Percentiles rank a stretch among this genome's conserved stretches.
Evolutionary conservation across 2,797 vertebrate species (phyloP).

Genomic region (Ceryle rudis): DNA sequence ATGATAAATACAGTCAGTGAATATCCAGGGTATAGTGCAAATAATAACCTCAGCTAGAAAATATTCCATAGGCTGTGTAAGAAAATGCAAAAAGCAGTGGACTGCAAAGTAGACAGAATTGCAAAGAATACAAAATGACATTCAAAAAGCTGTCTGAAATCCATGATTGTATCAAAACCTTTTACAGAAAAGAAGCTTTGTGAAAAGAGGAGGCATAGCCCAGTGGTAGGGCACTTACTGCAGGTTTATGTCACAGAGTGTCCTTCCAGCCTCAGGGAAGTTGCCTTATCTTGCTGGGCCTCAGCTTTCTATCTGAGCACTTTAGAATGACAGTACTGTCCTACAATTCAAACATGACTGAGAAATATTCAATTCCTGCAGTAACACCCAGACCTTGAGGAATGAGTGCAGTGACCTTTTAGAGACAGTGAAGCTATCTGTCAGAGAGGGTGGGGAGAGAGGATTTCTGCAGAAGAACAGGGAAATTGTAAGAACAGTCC

Average conservation of each 20-base stretch:
- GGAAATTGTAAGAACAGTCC: not conserved
- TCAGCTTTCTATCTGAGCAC: not conserved
- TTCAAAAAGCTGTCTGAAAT: slow-evolving; percentile 26
- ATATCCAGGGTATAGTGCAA: not conserved
- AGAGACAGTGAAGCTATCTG: not conserved
- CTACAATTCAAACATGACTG: slow-evolving; percentile 23
- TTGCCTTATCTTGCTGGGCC: not conserved
- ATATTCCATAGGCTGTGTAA: not conserved
- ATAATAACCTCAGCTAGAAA: slow-evolving; percentile 6
- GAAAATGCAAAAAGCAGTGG: not conserved
- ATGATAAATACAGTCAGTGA: slow-evolving; percentile 3
- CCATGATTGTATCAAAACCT: slow-evolving; percentile 16
- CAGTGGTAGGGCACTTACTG: not conserved
- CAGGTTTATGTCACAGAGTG: slow-evolving; percentile 6
- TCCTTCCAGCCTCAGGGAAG: not conserved
- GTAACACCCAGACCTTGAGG: slow-evolving; percentile 33
- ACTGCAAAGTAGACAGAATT: slow-evolving; percentile 17
- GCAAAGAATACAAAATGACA: not conserved
- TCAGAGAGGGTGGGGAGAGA: not conserved
- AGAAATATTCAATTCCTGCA: slow-evolving; percentile 34
- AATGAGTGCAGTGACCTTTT: slow-evolving; percentile 10
- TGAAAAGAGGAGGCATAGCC: not conserved
- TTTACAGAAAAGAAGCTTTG: not conserved
- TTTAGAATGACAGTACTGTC: slow-evolving; percentile 30
- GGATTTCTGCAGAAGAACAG: not conserved